A percentile compares a stretch with the other conserved stretches of the same genome.
Conservation (phyloP, 2,888 invertebrate genomes). For the Macroteleia sp. region DNA sequence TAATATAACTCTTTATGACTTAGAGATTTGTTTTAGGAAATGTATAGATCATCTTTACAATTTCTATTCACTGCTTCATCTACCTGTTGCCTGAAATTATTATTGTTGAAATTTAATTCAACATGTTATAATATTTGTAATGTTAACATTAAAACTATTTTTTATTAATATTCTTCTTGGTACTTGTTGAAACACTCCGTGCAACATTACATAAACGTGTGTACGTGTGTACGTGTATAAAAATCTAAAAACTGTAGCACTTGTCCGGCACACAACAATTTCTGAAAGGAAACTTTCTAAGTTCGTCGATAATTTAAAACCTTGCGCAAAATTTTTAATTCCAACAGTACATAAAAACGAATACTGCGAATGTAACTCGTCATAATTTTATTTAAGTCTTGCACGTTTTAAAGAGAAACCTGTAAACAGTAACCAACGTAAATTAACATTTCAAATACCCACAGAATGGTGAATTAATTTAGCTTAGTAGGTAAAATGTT, state of each 20-base stretch:
- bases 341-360: not conserved
- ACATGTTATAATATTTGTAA: too few relatives aligned
- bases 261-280: slow-evolving; percentile 22
- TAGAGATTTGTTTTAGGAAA: too few relatives aligned
- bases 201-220: slow-evolving; percentile 28
- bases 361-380: not conserved
- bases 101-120: too few relatives aligned
- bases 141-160: slow-evolving; percentile 2
- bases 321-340: slow-evolving; percentile 11
- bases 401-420: slow-evolving; percentile 7
- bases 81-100: too few relatives aligned
- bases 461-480: slow-evolving; percentile 36
- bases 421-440: slow-evolving; percentile 1
- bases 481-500: slow-evolving; percentile 26
- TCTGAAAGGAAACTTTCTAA: slow-evolving; percentile 5
- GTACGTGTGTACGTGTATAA: slow-evolving; percentile 55
- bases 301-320: slow-evolving; percentile 6
- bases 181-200: slow-evolving; percentile 32
- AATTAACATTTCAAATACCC: slow-evolving; percentile 28
- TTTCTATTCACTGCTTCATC: too few relatives aligned
- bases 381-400: slow-evolving; percentile 1
- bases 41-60: not conserved
- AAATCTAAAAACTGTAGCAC: slow-evolving; percentile 22
- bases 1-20: slow-evolving; percentile 7
- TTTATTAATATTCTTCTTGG: not conserved